phyloP scores from a whole-genome alignment of 2,113 vertebrate species.

The Sapajus apella region DNA sequence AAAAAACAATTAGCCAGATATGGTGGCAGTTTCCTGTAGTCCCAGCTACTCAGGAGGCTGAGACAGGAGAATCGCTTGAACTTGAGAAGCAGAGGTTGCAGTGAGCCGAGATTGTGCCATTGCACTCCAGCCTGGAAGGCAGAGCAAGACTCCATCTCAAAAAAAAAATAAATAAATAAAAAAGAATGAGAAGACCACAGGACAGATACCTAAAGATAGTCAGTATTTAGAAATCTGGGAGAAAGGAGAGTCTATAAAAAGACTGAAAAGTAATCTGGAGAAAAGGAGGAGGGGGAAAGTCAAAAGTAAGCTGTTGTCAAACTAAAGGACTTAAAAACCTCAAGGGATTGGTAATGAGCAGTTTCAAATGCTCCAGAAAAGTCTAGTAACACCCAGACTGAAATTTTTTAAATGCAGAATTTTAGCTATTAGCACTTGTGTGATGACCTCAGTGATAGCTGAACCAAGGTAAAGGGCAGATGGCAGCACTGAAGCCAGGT shows the following conservation, averaged over 20 bases:
- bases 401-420: not conserved
- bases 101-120: too few relatives aligned
- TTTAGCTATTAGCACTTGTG: not conserved
- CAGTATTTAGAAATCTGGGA: not conserved
- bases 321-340: not conserved
- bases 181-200: not conserved
- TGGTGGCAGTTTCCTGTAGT: too few relatives aligned
- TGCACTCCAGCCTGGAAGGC: too few relatives aligned
- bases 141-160: too few relatives aligned
- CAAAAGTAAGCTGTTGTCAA: not conserved
- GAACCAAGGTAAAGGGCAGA: not conserved
- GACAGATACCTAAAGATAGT: not conserved
- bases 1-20: too few relatives aligned
- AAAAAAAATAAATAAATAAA: too few relatives aligned
- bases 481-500: not conserved
- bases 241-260: not conserved
- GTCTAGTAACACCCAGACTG: not conserved
- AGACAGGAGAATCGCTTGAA: too few relatives aligned
- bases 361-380: not conserved
- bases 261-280: not conserved
- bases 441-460: not conserved
- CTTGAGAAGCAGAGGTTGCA: too few relatives aligned
- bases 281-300: not conserved
- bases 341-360: not conserved
- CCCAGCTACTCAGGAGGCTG: too few relatives aligned